Base-by-base conservation (phyloP, 2,797 vertebrate genomes). In the Chelonia mydas region DNA sequence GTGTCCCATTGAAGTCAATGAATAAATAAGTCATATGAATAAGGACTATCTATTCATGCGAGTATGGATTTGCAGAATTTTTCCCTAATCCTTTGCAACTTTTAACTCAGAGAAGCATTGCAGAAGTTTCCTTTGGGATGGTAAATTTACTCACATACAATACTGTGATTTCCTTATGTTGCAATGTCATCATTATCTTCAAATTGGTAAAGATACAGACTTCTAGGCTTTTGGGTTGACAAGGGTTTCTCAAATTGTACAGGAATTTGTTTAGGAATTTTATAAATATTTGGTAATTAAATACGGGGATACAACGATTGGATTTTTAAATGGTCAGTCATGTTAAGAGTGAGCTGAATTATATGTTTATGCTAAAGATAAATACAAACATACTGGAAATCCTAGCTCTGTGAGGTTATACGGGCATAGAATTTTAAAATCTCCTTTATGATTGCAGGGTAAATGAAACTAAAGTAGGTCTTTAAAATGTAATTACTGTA, bases 261-360 rank as follows among this genome's bases (percentile, higher is more conserved):
- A 41, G 28, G n/a, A 84, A 45, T 72, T 37, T 47, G 93, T 97
- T 88, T 90, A 92, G 85, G 19, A 93, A 90, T 16, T 86, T 77
- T 31, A 82, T 89, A 80, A 93, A 50, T 87, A 94, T 68, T 91
- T 87, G 47, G 7, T 86, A 41, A 41, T 74, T 86, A 31, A 65
- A 25, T 83, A 28, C 50, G 86, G 5, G 49, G 68, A 87, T 78
- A 78, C 83, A 93, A 84, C 33, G 11, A 86, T 81, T 54, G 55
- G 15, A 13, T 82, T 92, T 53, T 76, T 81, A 81, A 53, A 94
- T 3, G 0, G 45, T 33, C 77, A 79, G 7, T 84, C 93, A 12
- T 16, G 54, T 16, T 84, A 78, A 94, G 89, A 96, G 95, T 81
- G 5, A 95, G 81, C 88, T 90, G 91, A 96, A 92, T 49, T 13